Conservation (phyloP, 2,797 vertebrate species). For the Phrynocephalus guinanensis region DNA sequence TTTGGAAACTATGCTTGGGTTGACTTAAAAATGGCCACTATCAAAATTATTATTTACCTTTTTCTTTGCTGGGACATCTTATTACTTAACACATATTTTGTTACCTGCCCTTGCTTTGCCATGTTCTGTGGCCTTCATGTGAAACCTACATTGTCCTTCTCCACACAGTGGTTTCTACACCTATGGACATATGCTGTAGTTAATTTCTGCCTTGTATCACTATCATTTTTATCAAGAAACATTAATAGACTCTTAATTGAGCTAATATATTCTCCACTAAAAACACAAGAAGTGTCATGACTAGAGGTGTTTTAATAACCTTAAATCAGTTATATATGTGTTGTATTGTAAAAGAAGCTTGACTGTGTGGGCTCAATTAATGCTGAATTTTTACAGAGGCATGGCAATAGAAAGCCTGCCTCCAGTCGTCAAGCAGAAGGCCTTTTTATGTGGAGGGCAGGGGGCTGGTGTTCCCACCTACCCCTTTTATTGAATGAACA, state of each 20-base stretch:
- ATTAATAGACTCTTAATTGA: neutral
- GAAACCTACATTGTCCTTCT: neutral
- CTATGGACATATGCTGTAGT: neutral
- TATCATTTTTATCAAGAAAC: neutral
- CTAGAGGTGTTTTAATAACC: neutral
- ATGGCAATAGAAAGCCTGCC: conserved; percentile 1
- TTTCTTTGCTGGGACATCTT: neutral
- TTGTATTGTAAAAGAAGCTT: neutral
- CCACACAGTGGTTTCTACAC: neutral
- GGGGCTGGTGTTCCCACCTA: neutral
- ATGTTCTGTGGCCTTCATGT: neutral
- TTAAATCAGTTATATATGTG: neutral
- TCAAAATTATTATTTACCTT: neutral
- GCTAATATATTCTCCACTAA: neutral
- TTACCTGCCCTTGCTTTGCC: neutral
- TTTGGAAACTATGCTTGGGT: neutral
- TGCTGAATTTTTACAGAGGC: neutral
- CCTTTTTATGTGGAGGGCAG: neutral
- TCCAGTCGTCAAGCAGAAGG: neutral
- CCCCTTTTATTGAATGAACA: neutral
- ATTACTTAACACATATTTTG: neutral
- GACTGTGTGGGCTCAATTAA: neutral
- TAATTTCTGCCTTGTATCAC: neutral
- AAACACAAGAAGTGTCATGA: neutral
- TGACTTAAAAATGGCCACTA: neutral